A percentile compares a stretch with the other conserved stretches of the same genome.
phyloP scores from a whole-genome alignment of 37 sponge, comb jelly and placozoan species.

The Haliclona indistincta region DNA sequence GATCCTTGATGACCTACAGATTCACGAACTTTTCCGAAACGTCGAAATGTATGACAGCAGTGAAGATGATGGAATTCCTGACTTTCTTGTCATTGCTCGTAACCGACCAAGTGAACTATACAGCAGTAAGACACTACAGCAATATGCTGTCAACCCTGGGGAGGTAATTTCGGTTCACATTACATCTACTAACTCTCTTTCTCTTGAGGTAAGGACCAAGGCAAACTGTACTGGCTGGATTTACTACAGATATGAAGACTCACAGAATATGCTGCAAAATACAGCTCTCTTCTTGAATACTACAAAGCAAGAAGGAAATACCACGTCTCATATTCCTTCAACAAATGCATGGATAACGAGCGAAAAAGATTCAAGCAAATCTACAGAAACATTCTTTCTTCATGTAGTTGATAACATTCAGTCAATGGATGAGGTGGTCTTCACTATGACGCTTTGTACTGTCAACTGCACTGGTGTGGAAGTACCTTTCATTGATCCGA shows the following conservation, averaged over 20 bases:
- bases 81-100: conserved; percentile 31
- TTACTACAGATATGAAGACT: conserved; percentile 27
- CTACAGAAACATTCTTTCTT: not conserved
- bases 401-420: conserved; percentile 11
- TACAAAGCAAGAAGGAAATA: conserved; percentile 7
- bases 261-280: not conserved
- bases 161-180: not conserved
- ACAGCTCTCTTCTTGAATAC: not conserved
- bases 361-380: not conserved
- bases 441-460: not conserved
- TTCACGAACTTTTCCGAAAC: conserved; percentile 35
- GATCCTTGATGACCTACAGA: conserved; percentile 24
- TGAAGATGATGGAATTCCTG: conserved; percentile 33
- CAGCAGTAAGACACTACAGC: conserved; percentile 33
- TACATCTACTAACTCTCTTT: not conserved
- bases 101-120: conserved; percentile 13
- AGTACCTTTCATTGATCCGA: no score
- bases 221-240: conserved; percentile 15
- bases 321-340: not conserved
- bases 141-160: no score
- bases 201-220: not conserved
- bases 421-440: not conserved
- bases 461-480: not conserved
- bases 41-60: not conserved
- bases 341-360: conserved; percentile 24